phyloP scores from a whole-genome alignment of 2,888 invertebrate species.

The Pristionchus arcanus region DNA sequence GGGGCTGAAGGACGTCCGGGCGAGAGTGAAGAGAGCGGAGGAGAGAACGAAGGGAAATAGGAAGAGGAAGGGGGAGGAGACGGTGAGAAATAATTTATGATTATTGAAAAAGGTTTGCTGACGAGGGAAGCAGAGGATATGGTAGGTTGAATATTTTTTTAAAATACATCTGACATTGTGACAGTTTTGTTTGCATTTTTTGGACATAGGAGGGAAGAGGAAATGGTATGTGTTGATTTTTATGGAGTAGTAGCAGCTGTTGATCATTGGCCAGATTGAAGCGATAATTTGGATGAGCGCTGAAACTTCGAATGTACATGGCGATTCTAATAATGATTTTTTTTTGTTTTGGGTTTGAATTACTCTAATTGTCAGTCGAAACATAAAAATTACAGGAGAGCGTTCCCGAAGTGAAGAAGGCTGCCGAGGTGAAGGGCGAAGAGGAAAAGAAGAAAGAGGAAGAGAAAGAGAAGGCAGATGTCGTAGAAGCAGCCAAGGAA shows the following conservation, averaged over 20 bases:
- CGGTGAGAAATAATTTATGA: background rate
- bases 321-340: too few species aligned
- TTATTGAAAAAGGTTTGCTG: background rate
- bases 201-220: background rate
- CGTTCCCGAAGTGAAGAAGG: constrained; percentile 10
- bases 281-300: too few species aligned
- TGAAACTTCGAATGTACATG: too few species aligned
- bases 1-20: background rate
- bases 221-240: background rate
- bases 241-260: too few species aligned
- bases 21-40: constrained; percentile 21
- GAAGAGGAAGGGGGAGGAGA: constrained; percentile 40
- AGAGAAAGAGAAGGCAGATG: background rate
- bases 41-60: constrained; percentile 14
- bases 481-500: background rate
- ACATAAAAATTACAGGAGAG: background rate
- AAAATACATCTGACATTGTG: background rate
- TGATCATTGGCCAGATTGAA: too few species aligned
- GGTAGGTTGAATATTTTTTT: background rate
- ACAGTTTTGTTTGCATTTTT: too few species aligned
- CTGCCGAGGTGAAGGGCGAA: background rate
- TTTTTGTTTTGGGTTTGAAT: too few species aligned
- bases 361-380: too few species aligned
- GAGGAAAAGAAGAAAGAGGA: background rate
- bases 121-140: too few species aligned